Evolutionary conservation across 2,888 invertebrate genomes (phyloP), one percentile per base, ranked within the genome.

Genomic region (Teleiodes luculella): DNA sequence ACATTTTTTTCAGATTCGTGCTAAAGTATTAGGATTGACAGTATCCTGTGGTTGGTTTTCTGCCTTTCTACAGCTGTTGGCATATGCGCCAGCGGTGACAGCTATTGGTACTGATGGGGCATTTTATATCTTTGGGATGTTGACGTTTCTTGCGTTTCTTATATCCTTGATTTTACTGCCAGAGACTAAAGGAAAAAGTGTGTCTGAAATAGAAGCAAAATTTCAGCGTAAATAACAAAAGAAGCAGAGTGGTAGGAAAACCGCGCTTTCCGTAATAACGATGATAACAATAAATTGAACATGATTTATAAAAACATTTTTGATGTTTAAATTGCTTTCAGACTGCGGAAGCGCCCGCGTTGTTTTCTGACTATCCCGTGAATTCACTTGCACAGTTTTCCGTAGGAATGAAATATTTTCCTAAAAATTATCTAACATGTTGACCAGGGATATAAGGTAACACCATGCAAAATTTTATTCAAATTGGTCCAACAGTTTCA

Each of bases 111-210:
- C 65, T 3, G 65, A 79, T 52, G 64, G 68, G 0, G 74, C 75
- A 13, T 87, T 86, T 67, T 80, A 74, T 65, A 54, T 70, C 3
- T 88, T 79, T 60, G 73, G 79, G 10, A 66, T 59, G 0, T 63
- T 80, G n/a, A 81, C 83, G 62, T 50, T 80, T 18, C 43, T 74
- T 0, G 76, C 82, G 0, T 65, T 71, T 5, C 31, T 80, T 53
- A 72, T 78, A 35, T 67, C 74, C 48, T 61, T 80, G 35, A 57
- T 80, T 46, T 63, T 72, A 35, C 65, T 89, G 30, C 87, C 86
- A 0, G 90, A 90, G 63, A 89, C 87, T 0, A 84, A 77, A 62
- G 84, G 84, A 16, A 82, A 78, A 61, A 76, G 71, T 50, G 67
- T 82, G 10, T 77, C 81, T 48, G 67, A 78, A 49, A 85, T 86